These are phyloP conservation scores for Ophthalmolycus amberensis DNA, from an alignment of 2,113 vertebrate genomes.

Conservation along the genomic window DNA sequence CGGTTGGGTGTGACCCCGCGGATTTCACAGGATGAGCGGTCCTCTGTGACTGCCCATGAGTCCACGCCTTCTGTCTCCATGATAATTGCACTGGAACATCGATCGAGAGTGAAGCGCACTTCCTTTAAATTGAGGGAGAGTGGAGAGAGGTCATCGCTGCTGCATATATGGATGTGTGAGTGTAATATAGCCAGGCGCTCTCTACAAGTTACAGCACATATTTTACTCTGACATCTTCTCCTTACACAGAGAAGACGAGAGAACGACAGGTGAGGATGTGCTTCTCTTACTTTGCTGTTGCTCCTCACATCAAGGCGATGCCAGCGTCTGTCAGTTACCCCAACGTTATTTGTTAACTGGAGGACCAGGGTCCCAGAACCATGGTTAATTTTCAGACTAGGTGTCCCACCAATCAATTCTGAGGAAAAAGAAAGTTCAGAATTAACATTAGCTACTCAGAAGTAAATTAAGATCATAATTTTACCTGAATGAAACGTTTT, in stretches of 20 bases:
- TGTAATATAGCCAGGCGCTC: background rate
- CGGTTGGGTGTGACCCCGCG: slow-evolving; percentile 82
- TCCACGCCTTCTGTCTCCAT: slow-evolving; percentile 88
- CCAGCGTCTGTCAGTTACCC: slow-evolving; percentile 76
- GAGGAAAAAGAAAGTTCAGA: slow-evolving; percentile 2
- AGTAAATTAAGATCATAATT: slow-evolving; percentile 1
- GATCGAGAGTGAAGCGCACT: slow-evolving; percentile 88
- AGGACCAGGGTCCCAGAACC: slow-evolving; percentile 80
- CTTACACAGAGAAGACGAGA: background rate
- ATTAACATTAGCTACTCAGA: background rate
- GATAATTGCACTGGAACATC: slow-evolving; percentile 82
- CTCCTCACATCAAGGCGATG: slow-evolving; percentile 80
- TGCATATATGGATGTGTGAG: slow-evolving; percentile 10
- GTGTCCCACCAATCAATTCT: slow-evolving; percentile 77
- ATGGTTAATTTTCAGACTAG: slow-evolving; percentile 80
- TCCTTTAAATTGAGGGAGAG: slow-evolving; percentile 79
- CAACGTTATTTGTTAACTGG: slow-evolving; percentile 70
- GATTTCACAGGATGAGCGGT: slow-evolving; percentile 88
- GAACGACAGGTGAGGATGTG: background rate
- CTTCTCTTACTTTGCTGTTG: slow-evolving; percentile 80
- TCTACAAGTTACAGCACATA: background rate
- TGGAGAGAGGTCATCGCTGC: slow-evolving; percentile 32
- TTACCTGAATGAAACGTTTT: background rate
- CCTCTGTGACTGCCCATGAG: slow-evolving; percentile 86
- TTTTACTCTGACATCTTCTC: background rate